phyloP scores from a whole-genome alignment of 2,113 vertebrate genomes.

The Dicerorhinus sumatrensis region DNA sequence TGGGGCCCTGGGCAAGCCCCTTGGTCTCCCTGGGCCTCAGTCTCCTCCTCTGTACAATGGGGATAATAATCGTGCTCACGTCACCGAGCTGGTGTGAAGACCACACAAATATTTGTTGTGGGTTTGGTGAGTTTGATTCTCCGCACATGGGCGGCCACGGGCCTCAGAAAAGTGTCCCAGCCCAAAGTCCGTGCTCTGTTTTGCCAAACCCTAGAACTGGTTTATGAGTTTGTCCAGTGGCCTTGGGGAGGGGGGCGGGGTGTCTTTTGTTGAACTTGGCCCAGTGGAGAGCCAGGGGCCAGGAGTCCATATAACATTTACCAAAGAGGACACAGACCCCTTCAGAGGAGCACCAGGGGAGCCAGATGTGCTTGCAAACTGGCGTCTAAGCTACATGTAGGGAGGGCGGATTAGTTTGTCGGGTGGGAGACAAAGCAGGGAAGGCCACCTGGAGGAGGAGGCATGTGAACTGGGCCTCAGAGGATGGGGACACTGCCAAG shows the following conservation, averaged over 20 bases:
- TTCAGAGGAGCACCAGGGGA: neutral
- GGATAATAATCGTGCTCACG: accelerated
- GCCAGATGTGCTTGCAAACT: neutral
- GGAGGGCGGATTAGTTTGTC: neutral
- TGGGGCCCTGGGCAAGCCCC: neutral
- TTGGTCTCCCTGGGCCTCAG: neutral
- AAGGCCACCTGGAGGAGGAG: neutral
- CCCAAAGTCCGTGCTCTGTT: neutral
- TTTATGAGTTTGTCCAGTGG: neutral
- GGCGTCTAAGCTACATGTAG: accelerated
- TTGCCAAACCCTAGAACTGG: neutral
- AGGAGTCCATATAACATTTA: neutral
- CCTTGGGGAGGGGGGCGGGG: neutral
- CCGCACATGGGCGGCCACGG: accelerated
- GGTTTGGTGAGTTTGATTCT: neutral
- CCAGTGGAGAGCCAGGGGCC: neutral
- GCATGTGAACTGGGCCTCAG: neutral
- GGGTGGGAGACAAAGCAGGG: neutral
- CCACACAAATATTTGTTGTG: neutral
- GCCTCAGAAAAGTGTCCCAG: neutral
- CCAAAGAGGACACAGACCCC: neutral
- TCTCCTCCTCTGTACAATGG: neutral
- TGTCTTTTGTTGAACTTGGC: neutral
- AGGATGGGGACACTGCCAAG: neutral
- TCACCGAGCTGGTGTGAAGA: neutral